These are phyloP conservation scores for Panzeria rudis DNA, from an alignment of 2,888 invertebrate genomes.

Conservation along the genomic window DNA sequence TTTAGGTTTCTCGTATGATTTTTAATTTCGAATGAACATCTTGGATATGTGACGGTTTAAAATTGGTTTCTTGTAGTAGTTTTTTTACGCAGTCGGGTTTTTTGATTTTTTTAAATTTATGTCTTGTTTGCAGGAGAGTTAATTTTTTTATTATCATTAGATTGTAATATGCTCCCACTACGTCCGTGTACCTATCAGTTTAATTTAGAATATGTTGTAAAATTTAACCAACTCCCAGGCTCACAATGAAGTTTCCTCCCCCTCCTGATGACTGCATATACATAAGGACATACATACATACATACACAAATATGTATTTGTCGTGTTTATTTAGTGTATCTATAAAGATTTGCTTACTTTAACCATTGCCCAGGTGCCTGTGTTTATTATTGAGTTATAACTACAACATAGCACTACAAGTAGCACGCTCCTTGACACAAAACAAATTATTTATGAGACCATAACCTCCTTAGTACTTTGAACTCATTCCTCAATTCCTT, in stretches of 20 bases:
- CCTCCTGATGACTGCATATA: background rate
- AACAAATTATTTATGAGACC: constrained; percentile 51
- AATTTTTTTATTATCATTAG: no score
- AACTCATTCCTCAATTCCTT: constrained; percentile 13
- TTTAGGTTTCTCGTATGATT: no score
- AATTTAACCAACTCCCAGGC: background rate
- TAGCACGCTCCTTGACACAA: constrained; percentile 54
- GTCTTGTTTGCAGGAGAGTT: background rate
- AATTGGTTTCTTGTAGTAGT: no score
- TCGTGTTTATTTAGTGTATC: background rate
- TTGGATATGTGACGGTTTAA: no score
- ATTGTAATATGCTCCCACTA: background rate
- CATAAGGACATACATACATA: background rate
- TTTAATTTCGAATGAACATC: no score
- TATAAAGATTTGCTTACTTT: constrained; percentile 28
- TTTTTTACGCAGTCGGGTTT: no score
- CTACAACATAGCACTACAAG: constrained; percentile 21
- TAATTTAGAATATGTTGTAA: constrained; percentile 1
- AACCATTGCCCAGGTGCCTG: constrained; percentile 66
- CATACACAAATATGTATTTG: background rate
- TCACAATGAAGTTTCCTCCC: background rate
- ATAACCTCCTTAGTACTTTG: constrained; percentile 47
- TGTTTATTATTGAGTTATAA: constrained; percentile 63
- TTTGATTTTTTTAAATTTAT: no score
- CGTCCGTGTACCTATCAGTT: no score